Evolutionary conservation across 2,113 vertebrate genomes (phyloP).

Genomic region (Nothoprocta perdicaria): DNA sequence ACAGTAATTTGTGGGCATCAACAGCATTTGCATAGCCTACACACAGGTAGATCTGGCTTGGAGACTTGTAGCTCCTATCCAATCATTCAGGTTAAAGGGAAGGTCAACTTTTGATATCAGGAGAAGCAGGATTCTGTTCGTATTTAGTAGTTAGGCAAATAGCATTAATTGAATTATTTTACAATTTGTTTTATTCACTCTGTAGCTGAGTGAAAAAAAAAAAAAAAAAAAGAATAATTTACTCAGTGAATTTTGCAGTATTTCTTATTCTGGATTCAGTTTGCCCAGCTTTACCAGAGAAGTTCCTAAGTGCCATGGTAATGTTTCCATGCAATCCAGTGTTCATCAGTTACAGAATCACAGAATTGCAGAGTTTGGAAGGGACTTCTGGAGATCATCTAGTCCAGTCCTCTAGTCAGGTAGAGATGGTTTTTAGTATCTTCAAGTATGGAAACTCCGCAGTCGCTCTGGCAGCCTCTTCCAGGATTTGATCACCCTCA

Average conservation of each 20-base stretch:
- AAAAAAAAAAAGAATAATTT: not conserved
- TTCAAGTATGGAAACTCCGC: not conserved
- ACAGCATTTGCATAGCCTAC: not conserved
- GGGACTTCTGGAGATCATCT: not conserved
- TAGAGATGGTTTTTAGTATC: not conserved
- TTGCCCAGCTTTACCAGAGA: not conserved
- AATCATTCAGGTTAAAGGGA: not conserved
- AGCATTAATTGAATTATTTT: not conserved
- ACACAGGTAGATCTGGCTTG: not conserved
- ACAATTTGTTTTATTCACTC: constrained; percentile 8
- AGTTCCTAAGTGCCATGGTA: not conserved
- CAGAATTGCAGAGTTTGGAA: not conserved
- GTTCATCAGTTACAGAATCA: not conserved
- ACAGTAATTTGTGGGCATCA: not conserved
- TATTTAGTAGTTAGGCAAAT: not conserved
- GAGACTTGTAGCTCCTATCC: not conserved
- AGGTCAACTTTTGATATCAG: not conserved
- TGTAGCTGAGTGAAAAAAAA: constrained; percentile 3
- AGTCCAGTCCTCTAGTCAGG: not conserved
- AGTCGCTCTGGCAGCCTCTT: not conserved
- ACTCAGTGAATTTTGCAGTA: not conserved
- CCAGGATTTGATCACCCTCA: not conserved
- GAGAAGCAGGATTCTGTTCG: not conserved
- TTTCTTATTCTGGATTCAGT: not conserved
- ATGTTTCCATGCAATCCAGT: not conserved